A percentile compares a stretch with the other conserved stretches of the same genome.
Conservation (phyloP, 2,797 vertebrate genomes). For the Ispidina picta region DNA sequence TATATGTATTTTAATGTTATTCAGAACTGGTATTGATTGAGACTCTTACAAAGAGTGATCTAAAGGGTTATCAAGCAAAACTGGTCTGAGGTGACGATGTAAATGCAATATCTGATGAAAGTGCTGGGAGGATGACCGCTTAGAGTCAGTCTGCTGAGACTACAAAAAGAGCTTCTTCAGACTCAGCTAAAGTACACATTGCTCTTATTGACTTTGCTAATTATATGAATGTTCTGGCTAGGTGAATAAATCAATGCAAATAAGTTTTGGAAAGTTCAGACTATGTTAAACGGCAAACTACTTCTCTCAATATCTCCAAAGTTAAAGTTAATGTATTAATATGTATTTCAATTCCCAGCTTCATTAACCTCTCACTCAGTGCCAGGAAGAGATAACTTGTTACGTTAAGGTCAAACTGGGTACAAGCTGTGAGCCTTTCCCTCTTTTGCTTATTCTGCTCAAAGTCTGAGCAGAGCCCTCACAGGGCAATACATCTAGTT, state of each 20-base stretch:
- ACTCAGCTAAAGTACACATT: not conserved
- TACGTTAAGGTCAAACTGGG: not conserved
- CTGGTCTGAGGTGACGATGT: not conserved
- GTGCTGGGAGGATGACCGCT: not conserved
- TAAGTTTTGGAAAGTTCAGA: conserved; percentile 1
- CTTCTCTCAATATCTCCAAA: not conserved
- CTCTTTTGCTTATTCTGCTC: not conserved
- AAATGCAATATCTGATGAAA: not conserved
- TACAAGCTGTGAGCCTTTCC: accelerated
- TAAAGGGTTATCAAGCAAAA: not conserved
- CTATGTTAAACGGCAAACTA: not conserved
- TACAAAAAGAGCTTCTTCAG: not conserved
- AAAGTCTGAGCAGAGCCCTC: not conserved
- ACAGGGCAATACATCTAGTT: not conserved
- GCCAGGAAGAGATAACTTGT: not conserved
- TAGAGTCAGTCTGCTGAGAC: not conserved
- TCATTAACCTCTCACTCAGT: not conserved
- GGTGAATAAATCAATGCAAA: conserved; percentile 16
- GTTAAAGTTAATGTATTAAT: not conserved
- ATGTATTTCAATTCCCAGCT: not conserved
- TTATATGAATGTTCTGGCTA: conserved; percentile 25
- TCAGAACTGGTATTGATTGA: not conserved
- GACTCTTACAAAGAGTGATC: not conserved
- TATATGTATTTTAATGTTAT: not conserved
- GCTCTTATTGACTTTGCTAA: not conserved